Base-by-base conservation (phyloP, 2,888 invertebrate species). In the Drosophila kuntzei region DNA sequence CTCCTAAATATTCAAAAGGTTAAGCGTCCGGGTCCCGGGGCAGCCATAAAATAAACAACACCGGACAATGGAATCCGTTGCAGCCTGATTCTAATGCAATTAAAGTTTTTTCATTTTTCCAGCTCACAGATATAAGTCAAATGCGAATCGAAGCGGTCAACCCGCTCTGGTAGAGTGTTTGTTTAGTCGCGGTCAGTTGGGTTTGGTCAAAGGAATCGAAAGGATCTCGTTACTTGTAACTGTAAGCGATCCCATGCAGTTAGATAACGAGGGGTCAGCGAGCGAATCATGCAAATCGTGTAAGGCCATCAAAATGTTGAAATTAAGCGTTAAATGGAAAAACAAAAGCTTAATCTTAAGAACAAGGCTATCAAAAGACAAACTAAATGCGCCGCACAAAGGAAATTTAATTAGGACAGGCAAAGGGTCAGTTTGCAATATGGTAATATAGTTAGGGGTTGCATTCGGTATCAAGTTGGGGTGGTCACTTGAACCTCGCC, bases 321-420 rank as follows among this genome's bases (percentile, higher is more conserved):
- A 86, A 86, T 86, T 86, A 86, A 82, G 85, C 85, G 87, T 86
- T 86, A 85, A 86, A 87, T 85, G 51, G 75, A 79, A 85, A 87
- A 85, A 85, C 85, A 85, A 85, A 87, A 80, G 85, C 85, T 87
- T 87, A 82, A 82, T 85, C 87, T 80, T 73, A 79, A 71, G 75
- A 60, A 77, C 87, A 71, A 71, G 78, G 67, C 82, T 53, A 83
- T 83, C 76, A 86, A 83, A 83, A 76, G 87, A 86, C 86, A 76
- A 83, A 83, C 83, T 83, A 83, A 86, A 77, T 67, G 32, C 60
- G 55, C 27, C 47, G 36, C 60, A 79, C 85, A 86, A 86, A 87
- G 61, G 75, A 85, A 79, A 67, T 87, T 82, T 86, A 86, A 86
- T 86, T 87, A 79, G 79, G 29, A 25, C 46, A 18, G 39, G 27